Conservation (phyloP, 2,113 vertebrate species). For the Perccottus glenii region DNA sequence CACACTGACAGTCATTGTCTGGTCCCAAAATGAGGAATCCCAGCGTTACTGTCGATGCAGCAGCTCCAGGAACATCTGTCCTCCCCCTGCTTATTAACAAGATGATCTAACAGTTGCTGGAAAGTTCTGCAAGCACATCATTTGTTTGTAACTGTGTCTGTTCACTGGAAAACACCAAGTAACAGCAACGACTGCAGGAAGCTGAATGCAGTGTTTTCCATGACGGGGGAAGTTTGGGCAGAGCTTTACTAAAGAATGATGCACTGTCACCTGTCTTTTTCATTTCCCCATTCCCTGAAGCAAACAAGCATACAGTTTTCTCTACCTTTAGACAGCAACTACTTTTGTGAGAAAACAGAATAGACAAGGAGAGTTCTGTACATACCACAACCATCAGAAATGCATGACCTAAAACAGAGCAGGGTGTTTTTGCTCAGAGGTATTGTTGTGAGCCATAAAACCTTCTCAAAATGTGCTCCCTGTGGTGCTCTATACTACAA, state of each 20-base stretch:
- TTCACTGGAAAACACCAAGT: conserved; percentile 29
- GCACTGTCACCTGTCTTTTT: not conserved
- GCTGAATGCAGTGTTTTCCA: not conserved
- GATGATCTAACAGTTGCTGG: conserved; percentile 10
- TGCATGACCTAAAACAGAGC: conserved; percentile 1
- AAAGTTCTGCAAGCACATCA: conserved; percentile 30
- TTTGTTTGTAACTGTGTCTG: conserved; percentile 35
- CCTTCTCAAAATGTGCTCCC: conserved; percentile 37
- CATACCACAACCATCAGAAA: conserved; percentile 1
- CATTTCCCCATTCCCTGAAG: not conserved
- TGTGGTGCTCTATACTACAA: conserved; percentile 32
- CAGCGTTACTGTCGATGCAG: not conserved
- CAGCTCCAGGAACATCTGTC: conserved; percentile 3
- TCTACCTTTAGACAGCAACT: conserved; percentile 4
- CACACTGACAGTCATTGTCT: not conserved
- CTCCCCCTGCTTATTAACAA: conserved; percentile 10
- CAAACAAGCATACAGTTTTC: conserved; percentile 9
- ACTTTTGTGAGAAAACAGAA: too few species aligned
- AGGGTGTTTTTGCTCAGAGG: conserved; percentile 9
- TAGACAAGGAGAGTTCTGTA: too few species aligned
- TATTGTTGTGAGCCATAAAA: conserved; percentile 19
- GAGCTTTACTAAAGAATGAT: conserved; percentile 20
- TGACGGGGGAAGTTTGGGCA: conserved; percentile 28
- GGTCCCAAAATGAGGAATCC: conserved; percentile 1
- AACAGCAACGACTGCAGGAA: conserved; percentile 26